A percentile compares a stretch with the other conserved stretches of the same genome.
Conservation (phyloP, 2,888 invertebrate genomes). For the Drosophila kanekoi region DNA sequence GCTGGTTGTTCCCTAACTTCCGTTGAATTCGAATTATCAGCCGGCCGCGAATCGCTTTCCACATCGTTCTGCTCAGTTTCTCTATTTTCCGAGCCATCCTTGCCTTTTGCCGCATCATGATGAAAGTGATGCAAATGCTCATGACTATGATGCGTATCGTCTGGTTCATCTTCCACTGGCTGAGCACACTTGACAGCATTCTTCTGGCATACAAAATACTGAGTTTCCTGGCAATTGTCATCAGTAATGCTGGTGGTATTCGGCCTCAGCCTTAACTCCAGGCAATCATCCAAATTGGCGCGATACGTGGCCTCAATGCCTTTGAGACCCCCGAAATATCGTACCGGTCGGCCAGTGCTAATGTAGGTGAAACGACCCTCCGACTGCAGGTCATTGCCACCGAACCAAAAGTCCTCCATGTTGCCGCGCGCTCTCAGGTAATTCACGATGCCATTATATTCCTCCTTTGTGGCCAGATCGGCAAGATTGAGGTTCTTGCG, state of each 20-base stretch:
- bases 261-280: constrained; percentile 58
- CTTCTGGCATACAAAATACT: constrained; percentile 58
- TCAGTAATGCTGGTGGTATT: constrained; percentile 48
- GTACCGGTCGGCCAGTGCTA: constrained; percentile 50
- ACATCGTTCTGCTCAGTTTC: constrained; percentile 19
- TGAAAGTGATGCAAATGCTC: constrained; percentile 75
- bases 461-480: constrained; percentile 43
- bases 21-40: constrained; percentile 59
- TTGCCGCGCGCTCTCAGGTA: constrained; percentile 35
- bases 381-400: constrained; percentile 61
- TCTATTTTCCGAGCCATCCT: constrained; percentile 7
- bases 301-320: constrained; percentile 50
- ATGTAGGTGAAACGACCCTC: constrained; percentile 65
- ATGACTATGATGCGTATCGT: constrained; percentile 51
- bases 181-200: constrained; percentile 36
- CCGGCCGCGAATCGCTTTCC: constrained; percentile 66
- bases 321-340: constrained; percentile 32
- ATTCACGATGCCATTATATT: constrained; percentile 41
- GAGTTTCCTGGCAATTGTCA: constrained; percentile 61
- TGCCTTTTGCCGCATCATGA: constrained; percentile 40
- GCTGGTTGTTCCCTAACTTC: constrained; percentile 33
- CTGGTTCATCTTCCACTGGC: not conserved
- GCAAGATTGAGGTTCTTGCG: constrained; percentile 63
- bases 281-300: constrained; percentile 66
- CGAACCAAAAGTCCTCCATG: constrained; percentile 67